Conservation (phyloP, 2,888 invertebrate genomes). For the Melanostoma scalare region DNA sequence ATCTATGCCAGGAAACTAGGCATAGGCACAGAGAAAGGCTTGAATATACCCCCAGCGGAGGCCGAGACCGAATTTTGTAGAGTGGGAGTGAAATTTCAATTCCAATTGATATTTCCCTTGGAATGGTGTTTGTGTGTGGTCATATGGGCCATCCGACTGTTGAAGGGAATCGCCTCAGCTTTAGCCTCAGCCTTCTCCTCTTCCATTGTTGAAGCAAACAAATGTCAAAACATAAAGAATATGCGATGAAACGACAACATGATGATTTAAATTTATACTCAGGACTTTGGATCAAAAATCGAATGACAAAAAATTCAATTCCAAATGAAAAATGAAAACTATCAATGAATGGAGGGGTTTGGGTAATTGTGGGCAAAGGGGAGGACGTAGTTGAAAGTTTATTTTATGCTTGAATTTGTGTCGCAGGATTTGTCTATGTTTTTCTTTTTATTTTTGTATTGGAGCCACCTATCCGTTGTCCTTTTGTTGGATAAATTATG, state of each 20-base stretch:
- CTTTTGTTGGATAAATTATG: constrained; percentile 31
- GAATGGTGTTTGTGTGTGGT: constrained; percentile 7
- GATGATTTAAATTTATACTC: constrained; percentile 58
- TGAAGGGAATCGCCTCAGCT: no score
- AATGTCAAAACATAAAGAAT: constrained; percentile 24
- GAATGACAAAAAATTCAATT: constrained; percentile 51
- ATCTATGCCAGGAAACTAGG: constrained; percentile 26
- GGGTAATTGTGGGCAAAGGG: constrained; percentile 50
- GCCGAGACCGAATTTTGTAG: neutral
- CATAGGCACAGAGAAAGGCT: neutral
- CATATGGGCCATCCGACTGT: neutral
- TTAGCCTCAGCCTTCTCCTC: neutral
- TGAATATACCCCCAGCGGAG: neutral
- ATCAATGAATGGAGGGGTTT: neutral
- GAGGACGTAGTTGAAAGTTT: constrained; percentile 42
- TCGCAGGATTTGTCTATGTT: constrained; percentile 24
- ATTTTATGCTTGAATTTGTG: no score
- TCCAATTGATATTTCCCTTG: constrained; percentile 39
- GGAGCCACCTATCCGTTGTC: neutral
- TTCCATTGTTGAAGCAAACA: constrained; percentile 43
- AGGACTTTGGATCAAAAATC: constrained; percentile 48
- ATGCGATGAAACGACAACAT: constrained; percentile 16
- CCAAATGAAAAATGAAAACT: constrained; percentile 26
- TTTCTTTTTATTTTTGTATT: constrained; percentile 41
- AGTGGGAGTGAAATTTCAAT: constrained; percentile 42